These are phyloP conservation scores for Tychaedon coryphoeus DNA, from an alignment of 2,113 vertebrate genomes.

Conservation along the genomic window DNA sequence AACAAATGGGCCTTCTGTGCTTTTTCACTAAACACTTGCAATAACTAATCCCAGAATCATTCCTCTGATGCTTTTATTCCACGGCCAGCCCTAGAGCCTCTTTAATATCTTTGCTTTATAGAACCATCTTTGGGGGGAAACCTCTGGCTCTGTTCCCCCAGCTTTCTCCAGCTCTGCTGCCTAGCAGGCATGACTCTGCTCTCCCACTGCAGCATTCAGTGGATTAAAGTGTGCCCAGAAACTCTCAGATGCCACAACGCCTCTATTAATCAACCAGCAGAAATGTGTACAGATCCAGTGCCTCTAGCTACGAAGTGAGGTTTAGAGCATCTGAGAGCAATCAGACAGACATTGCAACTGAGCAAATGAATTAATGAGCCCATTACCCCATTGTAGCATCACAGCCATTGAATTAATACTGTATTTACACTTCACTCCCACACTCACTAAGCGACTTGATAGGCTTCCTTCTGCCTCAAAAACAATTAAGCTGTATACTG, in stretches of 20 bases:
- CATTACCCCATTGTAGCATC: conserved; percentile 49
- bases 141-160: background rate
- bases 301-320: conserved; percentile 22
- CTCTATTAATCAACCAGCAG: conserved; percentile 52
- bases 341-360: background rate
- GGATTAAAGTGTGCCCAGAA: conserved; percentile 51
- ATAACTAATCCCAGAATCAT: conserved; percentile 14
- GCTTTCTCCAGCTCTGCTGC: conserved; percentile 1
- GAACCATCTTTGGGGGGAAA: conserved; percentile 35
- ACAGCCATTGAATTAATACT: conserved; percentile 48
- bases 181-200: conserved; percentile 21
- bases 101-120: conserved; percentile 49
- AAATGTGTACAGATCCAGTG: background rate
- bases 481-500: conserved; percentile 82
- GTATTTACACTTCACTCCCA: conserved; percentile 51
- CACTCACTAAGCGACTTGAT: conserved; percentile 81
- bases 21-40: conserved; percentile 44
- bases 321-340: conserved; percentile 50
- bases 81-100: conserved; percentile 10
- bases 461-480: conserved; percentile 42
- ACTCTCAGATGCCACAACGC: conserved; percentile 26
- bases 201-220: conserved; percentile 25
- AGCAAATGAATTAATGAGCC: conserved; percentile 59
- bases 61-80: conserved; percentile 38
- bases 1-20: conserved; percentile 43